These are phyloP conservation scores for Neodiprion lecontei DNA, from an alignment of 1,140 invertebrate species.

Conservation along the genomic window DNA sequence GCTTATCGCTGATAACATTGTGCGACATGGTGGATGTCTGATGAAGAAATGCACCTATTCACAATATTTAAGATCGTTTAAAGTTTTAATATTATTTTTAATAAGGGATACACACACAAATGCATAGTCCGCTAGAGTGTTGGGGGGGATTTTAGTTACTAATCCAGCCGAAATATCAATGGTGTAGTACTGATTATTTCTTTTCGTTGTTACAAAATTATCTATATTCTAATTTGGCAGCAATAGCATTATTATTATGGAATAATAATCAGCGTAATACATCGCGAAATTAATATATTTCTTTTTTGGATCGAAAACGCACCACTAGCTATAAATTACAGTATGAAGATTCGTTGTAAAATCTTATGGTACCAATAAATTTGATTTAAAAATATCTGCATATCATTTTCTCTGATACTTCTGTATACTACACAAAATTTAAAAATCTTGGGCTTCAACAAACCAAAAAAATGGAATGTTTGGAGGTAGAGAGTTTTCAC, in stretches of 20 bases:
- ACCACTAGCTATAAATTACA: conserved; percentile 47
- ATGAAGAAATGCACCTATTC: neutral
- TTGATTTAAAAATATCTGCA: conserved; percentile 21
- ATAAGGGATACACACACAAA: conserved; percentile 14
- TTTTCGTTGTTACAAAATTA: conserved; percentile 25
- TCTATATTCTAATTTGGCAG: conserved; percentile 26
- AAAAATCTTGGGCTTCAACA: neutral
- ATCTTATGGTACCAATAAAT: conserved; percentile 36
- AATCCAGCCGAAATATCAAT: conserved; percentile 27
- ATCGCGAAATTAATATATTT: conserved; percentile 34
- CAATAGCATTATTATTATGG: conserved; percentile 28
- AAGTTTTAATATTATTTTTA: neutral
- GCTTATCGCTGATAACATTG: neutral
- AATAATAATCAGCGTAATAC: conserved; percentile 32
- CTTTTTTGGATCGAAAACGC: conserved; percentile 44
- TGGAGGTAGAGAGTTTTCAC: too few species aligned
- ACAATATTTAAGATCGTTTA: neutral
- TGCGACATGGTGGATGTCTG: neutral
- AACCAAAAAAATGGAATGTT: conserved; percentile 11
- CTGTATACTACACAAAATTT: neutral
- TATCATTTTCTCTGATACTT: neutral
- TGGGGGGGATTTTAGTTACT: conserved; percentile 24
- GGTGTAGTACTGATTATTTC: conserved; percentile 24
- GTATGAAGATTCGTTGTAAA: conserved; percentile 36
- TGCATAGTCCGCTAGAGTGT: conserved; percentile 33